Percentiles rank a stretch among this genome's conserved stretches.
These are phyloP conservation scores for Paratrypauchen microcephalus DNA, from an alignment of 2,797 vertebrate genomes.

Conservation along the genomic window DNA sequence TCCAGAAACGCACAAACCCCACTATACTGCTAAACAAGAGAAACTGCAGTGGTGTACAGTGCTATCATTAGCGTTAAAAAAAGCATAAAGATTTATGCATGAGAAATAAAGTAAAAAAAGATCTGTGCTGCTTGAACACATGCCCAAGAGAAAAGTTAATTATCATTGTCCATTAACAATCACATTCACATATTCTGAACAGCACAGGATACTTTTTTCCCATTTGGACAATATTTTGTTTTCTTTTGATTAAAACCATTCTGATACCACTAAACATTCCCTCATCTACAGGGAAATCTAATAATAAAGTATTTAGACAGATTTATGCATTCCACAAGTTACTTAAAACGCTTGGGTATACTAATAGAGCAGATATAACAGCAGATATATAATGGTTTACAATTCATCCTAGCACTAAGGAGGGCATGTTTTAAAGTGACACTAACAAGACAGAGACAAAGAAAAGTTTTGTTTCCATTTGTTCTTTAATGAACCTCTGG, in stretches of 20 bases:
- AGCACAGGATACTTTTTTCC: too few relatives aligned
- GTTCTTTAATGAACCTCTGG: constrained; percentile 44
- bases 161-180: too few relatives aligned
- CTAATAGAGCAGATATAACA: background rate
- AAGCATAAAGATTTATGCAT: background rate
- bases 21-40: constrained; percentile 11
- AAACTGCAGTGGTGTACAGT: background rate
- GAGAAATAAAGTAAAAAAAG: background rate
- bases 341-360: background rate
- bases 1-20: constrained; percentile 4
- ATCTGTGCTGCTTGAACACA: background rate
- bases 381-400: background rate
- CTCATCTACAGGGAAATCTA: background rate
- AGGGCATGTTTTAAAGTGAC: background rate
- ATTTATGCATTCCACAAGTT: background rate
- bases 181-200: too few relatives aligned
- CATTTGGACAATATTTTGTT: background rate
- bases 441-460: constrained; percentile 14
- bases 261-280: background rate
- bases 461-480: constrained; percentile 40
- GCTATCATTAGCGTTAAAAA: background rate
- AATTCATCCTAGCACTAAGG: constrained; percentile 4
- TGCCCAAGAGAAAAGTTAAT: background rate
- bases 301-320: background rate
- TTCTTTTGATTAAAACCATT: background rate